Evolutionary conservation across 2,113 vertebrate species (phyloP).

Genomic region (Sinocyclocheilus rhinocerous): DNA sequence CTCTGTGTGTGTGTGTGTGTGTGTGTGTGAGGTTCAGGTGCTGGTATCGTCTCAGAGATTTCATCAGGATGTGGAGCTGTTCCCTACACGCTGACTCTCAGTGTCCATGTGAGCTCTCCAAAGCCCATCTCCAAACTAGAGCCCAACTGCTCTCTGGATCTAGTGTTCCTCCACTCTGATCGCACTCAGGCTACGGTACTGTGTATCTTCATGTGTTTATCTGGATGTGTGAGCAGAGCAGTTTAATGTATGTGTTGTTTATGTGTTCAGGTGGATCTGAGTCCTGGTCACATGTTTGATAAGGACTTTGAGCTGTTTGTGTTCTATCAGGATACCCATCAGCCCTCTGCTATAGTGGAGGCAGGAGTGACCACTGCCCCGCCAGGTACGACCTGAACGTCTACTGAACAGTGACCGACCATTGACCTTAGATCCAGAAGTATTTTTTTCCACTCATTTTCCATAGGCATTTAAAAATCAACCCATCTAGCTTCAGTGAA

Average conservation of each 20-base stretch:
- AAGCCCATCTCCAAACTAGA: slow-evolving; percentile 62
- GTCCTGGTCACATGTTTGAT: slow-evolving; percentile 80
- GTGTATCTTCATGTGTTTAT: slow-evolving; percentile 13
- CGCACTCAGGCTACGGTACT: slow-evolving; percentile 76
- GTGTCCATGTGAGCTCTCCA: slow-evolving; percentile 70
- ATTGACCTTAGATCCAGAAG: too few species aligned
- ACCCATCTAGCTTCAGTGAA: too few species aligned
- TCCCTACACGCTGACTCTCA: slow-evolving; percentile 75
- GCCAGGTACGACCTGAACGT: slow-evolving; percentile 63
- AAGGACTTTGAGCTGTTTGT: slow-evolving; percentile 79
- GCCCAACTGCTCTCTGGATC: too few species aligned
- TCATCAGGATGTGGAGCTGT: too few species aligned
- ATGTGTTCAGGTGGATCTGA: slow-evolving; percentile 74
- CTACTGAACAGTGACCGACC: too few species aligned
- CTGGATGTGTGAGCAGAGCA: not conserved
- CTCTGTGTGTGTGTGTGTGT: not conserved
- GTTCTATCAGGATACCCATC: slow-evolving; percentile 76
- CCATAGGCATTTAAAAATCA: too few species aligned
- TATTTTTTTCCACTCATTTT: too few species aligned
- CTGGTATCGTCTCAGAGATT: slow-evolving; percentile 31
- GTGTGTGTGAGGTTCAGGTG: slow-evolving; percentile 58
- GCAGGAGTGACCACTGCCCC: slow-evolving; percentile 60
- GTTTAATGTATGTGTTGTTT: not conserved
- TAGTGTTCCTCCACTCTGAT: slow-evolving; percentile 12
- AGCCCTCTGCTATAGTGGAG: slow-evolving; percentile 78